Evolutionary conservation across 2,888 invertebrate species (phyloP).

Genomic region (Caenorhabditis sp.): DNA sequence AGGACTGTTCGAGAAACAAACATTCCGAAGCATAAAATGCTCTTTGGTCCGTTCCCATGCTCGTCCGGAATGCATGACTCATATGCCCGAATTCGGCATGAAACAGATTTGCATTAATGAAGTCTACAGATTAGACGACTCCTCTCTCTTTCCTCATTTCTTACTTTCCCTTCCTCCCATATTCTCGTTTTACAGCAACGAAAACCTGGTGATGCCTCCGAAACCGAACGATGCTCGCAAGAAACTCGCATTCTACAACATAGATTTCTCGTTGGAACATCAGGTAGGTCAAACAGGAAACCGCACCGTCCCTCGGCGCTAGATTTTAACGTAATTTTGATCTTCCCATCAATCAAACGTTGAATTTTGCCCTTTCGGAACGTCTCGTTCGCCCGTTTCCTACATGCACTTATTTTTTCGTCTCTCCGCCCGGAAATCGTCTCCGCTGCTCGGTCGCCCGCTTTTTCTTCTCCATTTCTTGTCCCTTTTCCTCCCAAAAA

Average conservation of each 20-base stretch:
- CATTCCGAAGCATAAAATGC: neutral
- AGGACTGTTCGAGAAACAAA: neutral
- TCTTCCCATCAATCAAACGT: neutral
- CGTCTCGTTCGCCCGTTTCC: neutral
- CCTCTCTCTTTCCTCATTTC: constrained; percentile 1
- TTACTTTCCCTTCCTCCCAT: neutral
- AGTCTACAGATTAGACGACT: constrained; percentile 3
- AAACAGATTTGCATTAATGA: constrained; percentile 44
- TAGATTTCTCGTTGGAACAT: constrained; percentile 96
- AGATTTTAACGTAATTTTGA: neutral
- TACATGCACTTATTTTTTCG: constrained; percentile 5
- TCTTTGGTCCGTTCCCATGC: constrained; percentile 7
- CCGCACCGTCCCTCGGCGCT: too few species aligned
- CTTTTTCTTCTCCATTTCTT: constrained; percentile 26
- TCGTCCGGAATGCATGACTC: constrained; percentile 7
- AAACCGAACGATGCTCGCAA: constrained; percentile 88
- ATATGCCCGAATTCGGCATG: neutral
- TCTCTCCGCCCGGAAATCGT: neutral
- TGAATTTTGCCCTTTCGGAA: neutral
- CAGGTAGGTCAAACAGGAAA: constrained; percentile 84
- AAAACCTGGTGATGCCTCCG: constrained; percentile 94
- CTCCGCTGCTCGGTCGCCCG: constrained; percentile 1
- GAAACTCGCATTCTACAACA: constrained; percentile 89
- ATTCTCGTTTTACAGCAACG: constrained; percentile 83
- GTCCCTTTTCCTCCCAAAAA: constrained; percentile 8